Percentiles rank a stretch among this genome's conserved stretches.
These are phyloP conservation scores for Dione vanillae DNA, from an alignment of 2,888 invertebrate genomes.

Conservation along the genomic window DNA sequence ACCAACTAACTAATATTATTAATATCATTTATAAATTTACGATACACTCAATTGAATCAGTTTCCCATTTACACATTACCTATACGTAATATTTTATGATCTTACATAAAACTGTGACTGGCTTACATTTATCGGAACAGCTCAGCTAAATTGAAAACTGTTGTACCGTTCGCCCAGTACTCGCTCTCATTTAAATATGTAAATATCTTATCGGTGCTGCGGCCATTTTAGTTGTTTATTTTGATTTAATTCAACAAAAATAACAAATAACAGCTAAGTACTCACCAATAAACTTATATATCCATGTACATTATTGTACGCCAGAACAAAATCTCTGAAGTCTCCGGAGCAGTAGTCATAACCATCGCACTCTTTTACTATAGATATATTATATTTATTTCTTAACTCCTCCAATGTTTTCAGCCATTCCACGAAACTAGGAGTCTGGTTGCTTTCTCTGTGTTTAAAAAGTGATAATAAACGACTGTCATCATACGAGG, in stretches of 20 bases:
- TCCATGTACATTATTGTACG: constrained; percentile 90
- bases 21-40: constrained; percentile 7
- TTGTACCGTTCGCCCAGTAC: constrained; percentile 2
- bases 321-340: constrained; percentile 84
- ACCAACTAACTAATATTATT: constrained; percentile 14
- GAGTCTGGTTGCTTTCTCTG: constrained; percentile 61
- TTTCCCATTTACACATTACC: not conserved
- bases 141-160: constrained; percentile 30
- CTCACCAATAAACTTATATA: constrained; percentile 92
- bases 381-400: constrained; percentile 68
- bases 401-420: constrained; percentile 68
- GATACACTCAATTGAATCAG: constrained; percentile 4
- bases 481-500: constrained; percentile 66
- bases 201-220: constrained; percentile 11
- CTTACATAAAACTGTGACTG: constrained; percentile 7
- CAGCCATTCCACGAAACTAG: constrained; percentile 68
- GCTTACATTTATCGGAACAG: constrained; percentile 25
- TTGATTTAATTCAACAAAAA: not conserved
- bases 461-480: constrained; percentile 67
- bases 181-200: constrained; percentile 29
- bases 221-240: constrained; percentile 1
- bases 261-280: constrained; percentile 1
- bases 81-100: constrained; percentile 14
- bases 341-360: constrained; percentile 85
- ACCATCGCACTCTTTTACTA: constrained; percentile 69